Conservation (phyloP, 2,797 vertebrate species). For the Rhadinocentrus ornatus region DNA sequence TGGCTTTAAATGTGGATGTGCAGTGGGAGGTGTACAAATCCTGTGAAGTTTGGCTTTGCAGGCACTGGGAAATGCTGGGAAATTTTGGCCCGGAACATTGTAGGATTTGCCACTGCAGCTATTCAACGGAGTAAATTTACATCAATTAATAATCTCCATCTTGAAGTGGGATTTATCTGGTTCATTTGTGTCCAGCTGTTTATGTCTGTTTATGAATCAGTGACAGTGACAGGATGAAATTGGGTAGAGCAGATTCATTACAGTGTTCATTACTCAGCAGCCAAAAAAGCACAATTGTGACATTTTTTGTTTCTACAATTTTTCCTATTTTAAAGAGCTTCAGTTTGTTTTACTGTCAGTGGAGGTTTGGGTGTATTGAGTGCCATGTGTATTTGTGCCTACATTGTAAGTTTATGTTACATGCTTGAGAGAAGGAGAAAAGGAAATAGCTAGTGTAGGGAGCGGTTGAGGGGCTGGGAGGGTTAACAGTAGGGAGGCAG, state of each 20-base stretch:
- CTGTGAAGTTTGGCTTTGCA: conserved; percentile 41
- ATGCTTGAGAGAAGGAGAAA: conserved; percentile 45
- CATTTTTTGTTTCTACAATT: conserved; percentile 59
- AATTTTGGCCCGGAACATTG: conserved; percentile 48
- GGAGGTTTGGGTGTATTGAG: conserved; percentile 49
- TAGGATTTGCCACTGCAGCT: conserved; percentile 29
- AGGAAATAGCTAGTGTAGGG: conserved; percentile 62
- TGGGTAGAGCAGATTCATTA: conserved; percentile 13
- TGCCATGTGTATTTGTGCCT: conserved; percentile 64
- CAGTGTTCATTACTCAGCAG: conserved; percentile 47
- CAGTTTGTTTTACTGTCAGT: conserved; percentile 36
- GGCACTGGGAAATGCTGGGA: conserved; percentile 37
- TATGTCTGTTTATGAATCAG: conserved; percentile 36
- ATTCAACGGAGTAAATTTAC: conserved; percentile 22
- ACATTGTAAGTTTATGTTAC: conserved; percentile 65
- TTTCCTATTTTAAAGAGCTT: conserved; percentile 49
- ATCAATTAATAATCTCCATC: conserved; percentile 46
- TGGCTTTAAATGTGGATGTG: conserved; percentile 60
- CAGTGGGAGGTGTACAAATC: conserved; percentile 54
- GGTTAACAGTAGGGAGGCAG: conserved; percentile 79
- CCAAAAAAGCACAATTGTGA: conserved; percentile 45
- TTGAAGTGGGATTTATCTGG: conserved; percentile 29
- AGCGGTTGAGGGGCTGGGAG: conserved; percentile 71
- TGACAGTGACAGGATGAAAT: conserved; percentile 1
- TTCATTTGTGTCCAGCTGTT: conserved; percentile 35